These are phyloP conservation scores for Stictonetta naevosa DNA, from an alignment of 2,113 vertebrate species.

Conservation along the genomic window DNA sequence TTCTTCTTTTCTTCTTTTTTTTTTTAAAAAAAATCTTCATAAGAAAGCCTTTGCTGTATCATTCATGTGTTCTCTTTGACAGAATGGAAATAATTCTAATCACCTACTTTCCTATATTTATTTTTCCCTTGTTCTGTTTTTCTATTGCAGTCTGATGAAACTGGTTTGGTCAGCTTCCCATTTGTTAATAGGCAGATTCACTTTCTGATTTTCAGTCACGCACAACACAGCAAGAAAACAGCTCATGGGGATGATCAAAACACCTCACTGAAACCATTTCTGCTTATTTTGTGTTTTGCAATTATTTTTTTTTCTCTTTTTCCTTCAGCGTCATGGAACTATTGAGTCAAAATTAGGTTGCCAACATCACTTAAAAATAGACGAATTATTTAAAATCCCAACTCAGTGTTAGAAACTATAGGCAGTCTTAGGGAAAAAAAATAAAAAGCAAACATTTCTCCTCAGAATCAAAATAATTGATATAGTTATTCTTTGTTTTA, in stretches of 20 bases:
- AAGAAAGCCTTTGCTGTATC: background rate
- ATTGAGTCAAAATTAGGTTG: slow-evolving; percentile 49
- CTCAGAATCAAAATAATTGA: slow-evolving; percentile 33
- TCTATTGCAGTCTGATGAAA: slow-evolving; percentile 22
- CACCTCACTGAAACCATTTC: slow-evolving; percentile 56
- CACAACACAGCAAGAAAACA: slow-evolving; percentile 34
- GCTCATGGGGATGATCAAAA: slow-evolving; percentile 52
- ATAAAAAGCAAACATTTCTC: background rate
- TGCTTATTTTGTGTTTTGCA: slow-evolving; percentile 45
- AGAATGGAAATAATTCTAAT: slow-evolving; percentile 37
- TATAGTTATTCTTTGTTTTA: slow-evolving; percentile 28
- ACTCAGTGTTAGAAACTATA: slow-evolving; percentile 12
- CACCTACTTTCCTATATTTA: slow-evolving; percentile 9
- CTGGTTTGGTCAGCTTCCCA: slow-evolving; percentile 32
- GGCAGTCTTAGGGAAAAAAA: background rate
- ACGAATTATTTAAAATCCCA: slow-evolving; percentile 33
- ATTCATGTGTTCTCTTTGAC: background rate
- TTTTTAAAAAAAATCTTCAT: background rate
- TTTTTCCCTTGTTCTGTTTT: background rate
- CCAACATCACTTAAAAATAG: slow-evolving; percentile 44
- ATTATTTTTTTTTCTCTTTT: slow-evolving; percentile 27
- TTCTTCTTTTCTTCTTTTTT: background rate
- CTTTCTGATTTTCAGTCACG: slow-evolving; percentile 50
- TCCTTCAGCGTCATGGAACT: background rate
- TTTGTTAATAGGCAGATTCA: slow-evolving; percentile 40